Percentiles rank a stretch among this genome's conserved stretches.
These are phyloP conservation scores for Acanthosepion pharaonis DNA, from an alignment of 2,888 invertebrate species.

Conservation along the genomic window DNA sequence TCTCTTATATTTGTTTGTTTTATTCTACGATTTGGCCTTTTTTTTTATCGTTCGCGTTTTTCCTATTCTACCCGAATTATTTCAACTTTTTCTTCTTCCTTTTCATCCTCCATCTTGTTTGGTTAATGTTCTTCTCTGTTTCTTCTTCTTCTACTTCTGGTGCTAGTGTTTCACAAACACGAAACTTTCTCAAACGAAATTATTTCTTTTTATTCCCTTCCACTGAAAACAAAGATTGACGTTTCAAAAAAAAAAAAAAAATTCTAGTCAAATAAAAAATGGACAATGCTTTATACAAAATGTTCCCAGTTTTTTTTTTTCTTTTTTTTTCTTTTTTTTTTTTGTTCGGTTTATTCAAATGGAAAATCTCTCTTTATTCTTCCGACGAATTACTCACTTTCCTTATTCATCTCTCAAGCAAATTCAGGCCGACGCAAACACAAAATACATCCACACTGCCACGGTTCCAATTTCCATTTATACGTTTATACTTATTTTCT, in stretches of 20 bases:
- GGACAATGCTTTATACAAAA: not conserved
- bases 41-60: not conserved
- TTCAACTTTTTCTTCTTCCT: not conserved
- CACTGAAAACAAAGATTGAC: not conserved
- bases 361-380: not conserved
- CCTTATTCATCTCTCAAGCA: not conserved
- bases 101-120: not conserved
- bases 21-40: not conserved
- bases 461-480: too few relatives aligned
- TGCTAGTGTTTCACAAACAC: not conserved
- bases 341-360: not conserved
- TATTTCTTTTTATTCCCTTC: not conserved
- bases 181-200: not conserved
- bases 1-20: not conserved
- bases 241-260: not conserved
- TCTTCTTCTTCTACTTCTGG: not conserved
- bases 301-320: not conserved
- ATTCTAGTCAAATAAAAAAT: not conserved
- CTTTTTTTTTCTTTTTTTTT: not conserved
- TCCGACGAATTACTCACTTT: not conserved
- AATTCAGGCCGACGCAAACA: too few relatives aligned
- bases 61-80: not conserved
- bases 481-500: too few relatives aligned
- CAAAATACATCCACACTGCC: too few relatives aligned
- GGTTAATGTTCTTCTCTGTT: not conserved